phyloP scores from a whole-genome alignment of 1,140 invertebrate genomes.

The Aradophagus sp. region DNA sequence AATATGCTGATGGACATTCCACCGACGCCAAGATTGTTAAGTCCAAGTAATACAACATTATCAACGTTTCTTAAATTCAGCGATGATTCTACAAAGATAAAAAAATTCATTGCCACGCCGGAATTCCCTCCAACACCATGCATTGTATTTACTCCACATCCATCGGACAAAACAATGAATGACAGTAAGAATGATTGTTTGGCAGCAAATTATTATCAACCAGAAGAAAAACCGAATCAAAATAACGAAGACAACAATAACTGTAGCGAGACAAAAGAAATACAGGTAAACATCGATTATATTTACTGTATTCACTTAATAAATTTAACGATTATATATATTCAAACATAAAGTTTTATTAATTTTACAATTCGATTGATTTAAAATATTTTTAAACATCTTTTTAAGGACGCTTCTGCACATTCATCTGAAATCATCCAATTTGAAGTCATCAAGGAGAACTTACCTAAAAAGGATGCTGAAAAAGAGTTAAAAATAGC shows the following conservation, averaged over 20 bases:
- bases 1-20: conserved; percentile 58
- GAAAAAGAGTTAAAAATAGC: conserved; percentile 67
- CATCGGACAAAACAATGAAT: conserved; percentile 44
- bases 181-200: conserved; percentile 49
- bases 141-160: conserved; percentile 65
- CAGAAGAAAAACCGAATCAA: conserved; percentile 22
- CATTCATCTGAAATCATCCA: conserved; percentile 67
- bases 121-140: conserved; percentile 70
- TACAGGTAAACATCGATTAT: conserved; percentile 17
- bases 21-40: conserved; percentile 67
- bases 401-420: too few relatives aligned
- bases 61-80: conserved; percentile 52
- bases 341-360: too few relatives aligned
- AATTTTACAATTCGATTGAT: too few relatives aligned
- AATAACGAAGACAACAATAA: conserved; percentile 8
- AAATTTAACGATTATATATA: too few relatives aligned
- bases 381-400: too few relatives aligned
- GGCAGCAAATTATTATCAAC: conserved; percentile 65
- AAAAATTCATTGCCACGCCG: conserved; percentile 65
- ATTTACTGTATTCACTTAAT: too few relatives aligned
- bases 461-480: conserved; percentile 65
- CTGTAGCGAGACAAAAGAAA: background rate
- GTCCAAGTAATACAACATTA: conserved; percentile 61
- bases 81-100: conserved; percentile 62
- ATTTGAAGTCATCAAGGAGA: conserved; percentile 71